Base-by-base conservation (phyloP, 2,113 vertebrate genomes). In the Thoracochromis brauschi region DNA sequence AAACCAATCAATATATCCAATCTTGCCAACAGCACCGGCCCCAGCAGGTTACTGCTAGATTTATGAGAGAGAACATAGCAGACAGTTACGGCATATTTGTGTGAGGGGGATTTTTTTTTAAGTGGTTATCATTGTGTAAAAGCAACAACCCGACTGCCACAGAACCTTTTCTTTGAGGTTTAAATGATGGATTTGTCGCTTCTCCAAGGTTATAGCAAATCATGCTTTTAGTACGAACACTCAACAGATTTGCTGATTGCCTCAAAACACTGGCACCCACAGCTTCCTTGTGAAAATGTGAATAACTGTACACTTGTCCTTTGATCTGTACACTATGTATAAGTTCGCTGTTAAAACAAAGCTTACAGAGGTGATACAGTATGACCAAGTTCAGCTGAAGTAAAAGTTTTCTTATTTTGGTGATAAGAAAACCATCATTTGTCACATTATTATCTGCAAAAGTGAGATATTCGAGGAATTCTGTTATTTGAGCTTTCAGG, bases 361-460 rank as follows among this genome's bases (percentile, higher is more conserved):
- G 5, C 42, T 49, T 29, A 49, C 0, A 49, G 9, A 45, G 42
- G 24, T 26, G 26, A 78, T 17, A 29, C 9, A 17, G 0, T 73
- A 5, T 45, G 21, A 1, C 33, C 16, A 21, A 53, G 29, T 35
- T 75, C 1, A 3, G 14, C 9, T 26, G n/a, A 45, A 81, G 40
- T 10, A 73, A 45, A 71, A 42, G 35, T 71, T 71, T 42, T 71
- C 65, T 71, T 42, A 71, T 42, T 4, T 2, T 45, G 21, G 40
- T 47, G 35, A 10, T 81, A 42, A 19, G 40, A 29, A 42, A 58
- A 58, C 54, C 21, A 58, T 31, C 16, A 60, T 45, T 45, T 45
- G 21, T 47, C 40, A 75, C 14, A 47, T 75, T 26, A 29, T 73
- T 75, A 10, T 75, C 24, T 75, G 21, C 2, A 1, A 47, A 26